These are phyloP conservation scores for Solenodon paradoxus DNA, from an alignment of 2,113 vertebrate genomes.

Conservation along the genomic window DNA sequence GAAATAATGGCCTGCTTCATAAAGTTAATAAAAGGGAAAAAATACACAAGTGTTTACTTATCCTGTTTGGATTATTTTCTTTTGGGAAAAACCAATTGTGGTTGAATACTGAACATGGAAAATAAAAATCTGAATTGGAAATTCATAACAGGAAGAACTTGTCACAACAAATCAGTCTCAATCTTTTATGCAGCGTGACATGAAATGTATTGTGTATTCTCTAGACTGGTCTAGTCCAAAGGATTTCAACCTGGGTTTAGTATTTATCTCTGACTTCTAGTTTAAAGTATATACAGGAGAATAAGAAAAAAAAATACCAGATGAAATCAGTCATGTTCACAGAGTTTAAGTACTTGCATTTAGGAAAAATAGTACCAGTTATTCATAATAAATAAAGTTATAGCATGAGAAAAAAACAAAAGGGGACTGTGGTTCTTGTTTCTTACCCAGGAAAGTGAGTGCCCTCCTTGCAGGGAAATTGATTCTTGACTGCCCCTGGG, in stretches of 20 bases:
- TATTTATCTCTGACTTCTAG: background rate
- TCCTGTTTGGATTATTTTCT: background rate
- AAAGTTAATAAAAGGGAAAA: background rate
- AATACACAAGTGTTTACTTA: background rate
- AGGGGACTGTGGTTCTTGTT: too few relatives aligned
- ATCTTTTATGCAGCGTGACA: background rate
- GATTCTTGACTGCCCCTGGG: too few relatives aligned
- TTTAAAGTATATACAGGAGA: too few relatives aligned
- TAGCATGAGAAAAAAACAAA: too few relatives aligned
- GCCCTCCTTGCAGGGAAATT: too few relatives aligned
- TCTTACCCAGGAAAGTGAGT: too few relatives aligned
- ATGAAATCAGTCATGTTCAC: too few relatives aligned
- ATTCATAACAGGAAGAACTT: background rate
- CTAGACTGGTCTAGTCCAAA: background rate
- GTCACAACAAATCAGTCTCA: background rate
- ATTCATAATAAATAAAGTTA: too few relatives aligned
- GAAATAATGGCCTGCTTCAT: background rate
- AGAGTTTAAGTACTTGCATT: too few relatives aligned
- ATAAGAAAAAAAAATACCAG: too few relatives aligned
- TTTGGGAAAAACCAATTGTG: background rate
- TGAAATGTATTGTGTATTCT: background rate
- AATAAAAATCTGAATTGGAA: background rate
- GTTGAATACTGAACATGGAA: background rate
- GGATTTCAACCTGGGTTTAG: background rate
- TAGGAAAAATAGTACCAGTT: too few relatives aligned